Percentiles rank a stretch among this genome's conserved stretches.
Evolutionary conservation across 2,797 vertebrate genomes (phyloP).

Genomic region (Ambastaia sidthimunki): DNA sequence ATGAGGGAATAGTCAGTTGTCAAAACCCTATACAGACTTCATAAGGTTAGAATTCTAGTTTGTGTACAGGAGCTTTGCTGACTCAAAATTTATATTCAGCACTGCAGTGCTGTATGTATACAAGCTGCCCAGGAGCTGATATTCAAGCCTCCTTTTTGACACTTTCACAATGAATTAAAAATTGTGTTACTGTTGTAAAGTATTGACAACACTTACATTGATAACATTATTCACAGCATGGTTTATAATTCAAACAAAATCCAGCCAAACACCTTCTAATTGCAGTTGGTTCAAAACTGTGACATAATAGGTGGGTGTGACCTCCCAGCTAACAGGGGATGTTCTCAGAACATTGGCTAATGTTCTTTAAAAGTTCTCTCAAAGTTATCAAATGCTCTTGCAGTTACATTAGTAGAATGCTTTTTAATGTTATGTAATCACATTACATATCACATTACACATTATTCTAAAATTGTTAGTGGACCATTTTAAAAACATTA

Average conservation of each 20-base stretch:
- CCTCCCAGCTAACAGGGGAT: too few species aligned
- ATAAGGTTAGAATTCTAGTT: background rate
- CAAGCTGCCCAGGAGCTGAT: background rate
- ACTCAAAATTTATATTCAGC: background rate
- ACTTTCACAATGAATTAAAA: constrained; percentile 2
- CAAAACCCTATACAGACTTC: constrained; percentile 1
- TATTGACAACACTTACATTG: background rate
- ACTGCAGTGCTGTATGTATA: background rate
- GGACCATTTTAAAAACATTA: too few species aligned
- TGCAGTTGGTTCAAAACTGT: background rate
- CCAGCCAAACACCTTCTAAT: background rate
- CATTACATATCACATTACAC: too few species aligned
- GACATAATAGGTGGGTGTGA: background rate
- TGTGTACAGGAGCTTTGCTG: background rate
- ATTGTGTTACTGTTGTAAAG: background rate
- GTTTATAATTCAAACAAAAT: background rate
- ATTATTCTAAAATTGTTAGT: too few species aligned
- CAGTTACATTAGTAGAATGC: too few species aligned
- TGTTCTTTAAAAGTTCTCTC: too few species aligned
- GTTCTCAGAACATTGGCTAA: too few species aligned
- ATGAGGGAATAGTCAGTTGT: background rate
- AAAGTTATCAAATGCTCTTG: too few species aligned
- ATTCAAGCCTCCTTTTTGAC: background rate
- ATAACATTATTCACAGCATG: background rate
- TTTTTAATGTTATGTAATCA: too few species aligned